Evolutionary conservation across 2,888 invertebrate species (phyloP), one percentile per base, ranked within the genome.

Genomic region (Monopis laevigella): DNA sequence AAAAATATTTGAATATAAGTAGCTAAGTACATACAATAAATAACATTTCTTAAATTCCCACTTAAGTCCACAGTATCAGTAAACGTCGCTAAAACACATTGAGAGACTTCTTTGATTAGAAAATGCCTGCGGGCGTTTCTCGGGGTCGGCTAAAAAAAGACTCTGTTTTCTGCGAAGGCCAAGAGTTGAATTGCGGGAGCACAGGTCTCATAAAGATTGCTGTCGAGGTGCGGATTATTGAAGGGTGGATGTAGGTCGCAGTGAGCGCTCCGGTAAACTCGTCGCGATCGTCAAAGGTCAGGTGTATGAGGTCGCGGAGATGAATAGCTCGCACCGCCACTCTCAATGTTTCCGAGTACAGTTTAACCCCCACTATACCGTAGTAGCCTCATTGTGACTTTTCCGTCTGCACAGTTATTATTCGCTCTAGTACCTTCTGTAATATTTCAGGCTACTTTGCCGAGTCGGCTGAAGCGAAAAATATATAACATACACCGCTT

Each of bases 201-300:
- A 17, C 32, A 7, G 32, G 32, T 32, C 17, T 32, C 17, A 32
- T 32, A 32, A 32, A 32, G 32, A 17, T 32, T 32, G 32, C 17
- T 17, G 32, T 17, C 32, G 32, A 32, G 32, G 36, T 36, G 19
- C 21, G 36, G 36, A 36, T 36, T 36, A 36, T 36, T 36, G 36
- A 36, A 43, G 41, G 43, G 30, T 29, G 63, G 61, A 77, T 75
- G 56, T 78, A 80, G 78, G 78, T 78, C 78, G 72, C 59, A 56
- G 53, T 63, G 61, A 65, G 64, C 69, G 73, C 71, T 69, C 73
- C 73, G 65, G 64, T 71, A 69, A 77, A 71, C 74, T 74, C 64
- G 75, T 73, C 71, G 68, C 68, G 63, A 66, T 56, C 65, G 62
- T 61, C 58, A 77, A 78, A 80, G 78, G 77, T 77, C 78, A 80